Conservation (phyloP, 2,888 invertebrate species). For the Pyrochroa serraticornis region DNA sequence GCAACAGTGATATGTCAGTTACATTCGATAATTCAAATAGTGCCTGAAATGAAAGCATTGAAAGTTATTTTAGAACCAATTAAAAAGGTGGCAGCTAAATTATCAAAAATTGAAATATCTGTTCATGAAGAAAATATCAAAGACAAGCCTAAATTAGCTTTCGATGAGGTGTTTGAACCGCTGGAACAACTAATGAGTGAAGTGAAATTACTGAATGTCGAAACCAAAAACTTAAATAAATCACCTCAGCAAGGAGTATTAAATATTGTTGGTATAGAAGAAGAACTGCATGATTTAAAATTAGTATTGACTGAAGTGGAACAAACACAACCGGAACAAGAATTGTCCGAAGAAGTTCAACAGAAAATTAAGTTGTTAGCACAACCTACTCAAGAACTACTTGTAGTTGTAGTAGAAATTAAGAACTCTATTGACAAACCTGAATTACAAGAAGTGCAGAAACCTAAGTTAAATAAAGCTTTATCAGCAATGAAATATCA, state of each 20-base stretch:
- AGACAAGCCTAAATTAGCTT: conserved; percentile 6
- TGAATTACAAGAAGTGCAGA: conserved; percentile 26
- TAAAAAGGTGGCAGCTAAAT: conserved; percentile 21
- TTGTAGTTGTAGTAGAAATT: conserved; percentile 9
- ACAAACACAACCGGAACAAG: background rate
- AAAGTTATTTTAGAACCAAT: conserved; percentile 26
- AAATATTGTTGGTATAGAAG: background rate
- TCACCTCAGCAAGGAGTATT: background rate
- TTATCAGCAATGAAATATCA: conserved; percentile 23
- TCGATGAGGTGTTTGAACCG: conserved; percentile 5
- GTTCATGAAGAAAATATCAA: background rate
- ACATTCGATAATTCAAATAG: background rate
- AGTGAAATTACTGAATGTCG: conserved; percentile 23
- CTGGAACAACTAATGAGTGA: conserved; percentile 11
- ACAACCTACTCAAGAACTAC: conserved; percentile 4
- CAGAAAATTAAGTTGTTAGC: conserved; percentile 7
- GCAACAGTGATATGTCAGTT: background rate
- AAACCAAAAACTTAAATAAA: conserved; percentile 16
- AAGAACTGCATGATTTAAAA: background rate
- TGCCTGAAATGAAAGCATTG: conserved; percentile 20
- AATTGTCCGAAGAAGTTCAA: background rate
- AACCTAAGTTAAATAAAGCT: conserved; percentile 30
- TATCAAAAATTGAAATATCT: conserved; percentile 15
- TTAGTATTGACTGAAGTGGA: background rate
- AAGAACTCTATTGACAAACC: conserved; percentile 25